Evolutionary conservation across 2,888 invertebrate species (phyloP), one percentile per base, ranked within the genome.

Genomic region (Caenorhabditis angaria): DNA sequence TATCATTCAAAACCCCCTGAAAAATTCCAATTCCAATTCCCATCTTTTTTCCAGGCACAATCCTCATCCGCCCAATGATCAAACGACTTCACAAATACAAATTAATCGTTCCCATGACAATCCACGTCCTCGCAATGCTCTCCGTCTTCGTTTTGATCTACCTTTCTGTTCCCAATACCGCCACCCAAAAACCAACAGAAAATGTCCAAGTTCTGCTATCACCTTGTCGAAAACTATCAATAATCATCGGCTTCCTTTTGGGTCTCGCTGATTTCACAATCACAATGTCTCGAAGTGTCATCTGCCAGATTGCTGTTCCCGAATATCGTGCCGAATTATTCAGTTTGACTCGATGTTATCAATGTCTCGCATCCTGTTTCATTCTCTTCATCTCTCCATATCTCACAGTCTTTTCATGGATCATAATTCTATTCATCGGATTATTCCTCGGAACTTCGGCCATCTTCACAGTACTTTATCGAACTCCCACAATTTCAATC

Each of bases 271-370:
- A 77, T 29, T 74, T 70, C 50, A 71, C 69, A 1, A 74, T 77
- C 41, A 77, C 77, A 3, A 74, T 74, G 65, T 66, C 66, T 10
- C 47, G 77, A 51, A 56, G 55, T 20, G 74, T 74, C 12, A 74
- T 77, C 24, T 77, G 77, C 20, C 74, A 74, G 61, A 71, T 74
- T 55, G 74, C 71, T 14, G 71, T 77, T 6, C 77, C 77, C 10
- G 71, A 74, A 5, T 70, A 65, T 41, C 27, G 77, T 35, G 71
- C 71, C 0, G 77, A 77, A 28, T 64, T 74, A 24, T 77, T 77
- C 65, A 73, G 73, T 18, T 28, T 77, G 18, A 77, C 74, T 0
- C 27, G 74, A 3, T 61, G 71, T 10, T 74, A 70, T 51, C 74
- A 74, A 73, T 67, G 76, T 51, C 41, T 76, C 5, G 57, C 76